Conservation (phyloP, 2,113 vertebrate genomes). For the Mobula hypostoma region DNA sequence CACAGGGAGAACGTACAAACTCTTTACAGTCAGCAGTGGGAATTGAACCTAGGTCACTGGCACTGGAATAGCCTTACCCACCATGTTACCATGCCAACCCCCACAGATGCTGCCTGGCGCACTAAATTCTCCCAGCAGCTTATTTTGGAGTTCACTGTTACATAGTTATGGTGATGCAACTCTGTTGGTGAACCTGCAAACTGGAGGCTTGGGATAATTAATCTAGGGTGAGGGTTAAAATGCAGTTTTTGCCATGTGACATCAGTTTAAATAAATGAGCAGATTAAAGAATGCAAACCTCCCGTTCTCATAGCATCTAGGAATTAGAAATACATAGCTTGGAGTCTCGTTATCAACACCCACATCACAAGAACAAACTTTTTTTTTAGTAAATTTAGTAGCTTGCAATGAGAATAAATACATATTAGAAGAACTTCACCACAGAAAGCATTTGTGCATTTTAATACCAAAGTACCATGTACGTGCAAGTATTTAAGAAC, state of each 20-base stretch:
- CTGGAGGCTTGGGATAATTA: background rate
- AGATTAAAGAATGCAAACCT: background rate
- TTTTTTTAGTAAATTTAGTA: background rate
- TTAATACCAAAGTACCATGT: background rate
- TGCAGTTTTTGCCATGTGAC: background rate
- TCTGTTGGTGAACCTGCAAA: background rate
- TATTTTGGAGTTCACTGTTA: background rate
- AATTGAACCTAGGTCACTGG: too few relatives aligned
- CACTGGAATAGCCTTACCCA: too few relatives aligned
- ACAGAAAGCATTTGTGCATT: background rate
- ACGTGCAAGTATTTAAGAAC: background rate
- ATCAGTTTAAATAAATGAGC: background rate
- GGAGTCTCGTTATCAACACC: background rate
- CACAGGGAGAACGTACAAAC: too few relatives aligned
- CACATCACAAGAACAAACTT: background rate
- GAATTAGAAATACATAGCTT: background rate
- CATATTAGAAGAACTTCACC: background rate
- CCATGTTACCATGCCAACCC: too few relatives aligned
- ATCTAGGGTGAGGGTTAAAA: background rate
- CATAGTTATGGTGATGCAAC: background rate
- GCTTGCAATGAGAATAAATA: background rate
- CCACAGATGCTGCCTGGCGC: too few relatives aligned
- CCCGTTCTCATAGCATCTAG: background rate
- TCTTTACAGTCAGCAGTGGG: too few relatives aligned
- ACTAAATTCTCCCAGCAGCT: too few relatives aligned